Percentiles rank a stretch among this genome's conserved stretches.
phyloP scores from a whole-genome alignment of 2,797 vertebrate genomes.

The Lagodon rhomboides region DNA sequence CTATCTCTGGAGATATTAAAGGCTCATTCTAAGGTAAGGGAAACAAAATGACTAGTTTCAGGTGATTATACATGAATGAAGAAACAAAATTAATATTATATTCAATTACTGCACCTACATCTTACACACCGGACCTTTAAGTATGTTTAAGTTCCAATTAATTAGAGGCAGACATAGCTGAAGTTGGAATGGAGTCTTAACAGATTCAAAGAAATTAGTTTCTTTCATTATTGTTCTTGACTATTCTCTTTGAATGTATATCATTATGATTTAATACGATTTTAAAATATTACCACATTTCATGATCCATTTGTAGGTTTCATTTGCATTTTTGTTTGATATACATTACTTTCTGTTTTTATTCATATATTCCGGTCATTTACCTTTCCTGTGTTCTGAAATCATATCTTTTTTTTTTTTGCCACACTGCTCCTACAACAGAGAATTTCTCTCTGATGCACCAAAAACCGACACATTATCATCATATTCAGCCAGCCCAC shows the following conservation, averaged over 20 bases:
- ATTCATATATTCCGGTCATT: not conserved
- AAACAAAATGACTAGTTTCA: no score
- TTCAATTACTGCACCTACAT: no score
- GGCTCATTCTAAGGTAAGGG: no score
- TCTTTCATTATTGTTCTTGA: not conserved
- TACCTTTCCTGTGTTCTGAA: not conserved
- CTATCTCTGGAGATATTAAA: no score
- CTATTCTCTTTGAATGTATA: no score
- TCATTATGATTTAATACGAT: no score
- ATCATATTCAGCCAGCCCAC: not conserved
- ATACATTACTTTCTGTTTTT: not conserved
- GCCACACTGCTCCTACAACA: not conserved
- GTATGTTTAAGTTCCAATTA: not conserved
- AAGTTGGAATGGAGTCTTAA: not conserved
- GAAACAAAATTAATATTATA: no score
- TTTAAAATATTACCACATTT: not conserved
- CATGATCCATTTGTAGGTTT: not conserved
- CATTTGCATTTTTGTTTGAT: not conserved
- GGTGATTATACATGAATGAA: no score
- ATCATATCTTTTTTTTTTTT: not conserved
- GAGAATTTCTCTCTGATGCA: slow-evolving; percentile 14
- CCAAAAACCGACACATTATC: slow-evolving; percentile 15
- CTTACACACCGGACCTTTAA: no score
- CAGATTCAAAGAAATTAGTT: not conserved
- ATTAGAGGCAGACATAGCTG: not conserved